These are phyloP conservation scores for Halcyon malimbica DNA, from an alignment of 2,113 vertebrate genomes.

Conservation along the genomic window DNA sequence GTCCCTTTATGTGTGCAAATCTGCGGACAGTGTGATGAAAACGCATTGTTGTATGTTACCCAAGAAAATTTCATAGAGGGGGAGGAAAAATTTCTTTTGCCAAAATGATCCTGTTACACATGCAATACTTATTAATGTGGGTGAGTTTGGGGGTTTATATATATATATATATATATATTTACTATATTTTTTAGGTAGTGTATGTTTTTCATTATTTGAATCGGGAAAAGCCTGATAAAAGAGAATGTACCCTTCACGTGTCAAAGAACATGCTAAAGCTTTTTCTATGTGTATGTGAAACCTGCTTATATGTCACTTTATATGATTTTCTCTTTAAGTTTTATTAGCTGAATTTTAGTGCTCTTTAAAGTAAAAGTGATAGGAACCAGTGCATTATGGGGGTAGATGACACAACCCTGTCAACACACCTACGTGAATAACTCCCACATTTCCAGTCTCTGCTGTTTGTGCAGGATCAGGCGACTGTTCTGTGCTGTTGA, in stretches of 20 bases:
- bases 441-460: background rate
- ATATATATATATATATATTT: no score
- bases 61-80: background rate
- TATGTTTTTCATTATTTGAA: slow-evolving; percentile 50
- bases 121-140: slow-evolving; percentile 9
- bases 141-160: background rate
- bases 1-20: background rate
- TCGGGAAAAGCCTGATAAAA: slow-evolving; percentile 26
- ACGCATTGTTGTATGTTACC: background rate
- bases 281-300: slow-evolving; percentile 7
- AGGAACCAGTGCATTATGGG: slow-evolving; percentile 26
- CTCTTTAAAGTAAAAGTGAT: slow-evolving; percentile 50
- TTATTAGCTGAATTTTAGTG: slow-evolving; percentile 44
- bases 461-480: background rate
- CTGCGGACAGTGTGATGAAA: slow-evolving; percentile 10
- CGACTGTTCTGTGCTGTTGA: background rate
- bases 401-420: background rate
- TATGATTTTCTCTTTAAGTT: slow-evolving; percentile 44
- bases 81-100: background rate
- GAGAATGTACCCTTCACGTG: background rate
- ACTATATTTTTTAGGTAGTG: background rate
- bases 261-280: slow-evolving; percentile 6
- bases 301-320: slow-evolving; percentile 17
- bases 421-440: background rate
- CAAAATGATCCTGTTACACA: background rate